Evolutionary conservation across 2,113 vertebrate genomes (phyloP), one percentile per base, ranked within the genome.

Genomic region (Coturnix japonica): DNA sequence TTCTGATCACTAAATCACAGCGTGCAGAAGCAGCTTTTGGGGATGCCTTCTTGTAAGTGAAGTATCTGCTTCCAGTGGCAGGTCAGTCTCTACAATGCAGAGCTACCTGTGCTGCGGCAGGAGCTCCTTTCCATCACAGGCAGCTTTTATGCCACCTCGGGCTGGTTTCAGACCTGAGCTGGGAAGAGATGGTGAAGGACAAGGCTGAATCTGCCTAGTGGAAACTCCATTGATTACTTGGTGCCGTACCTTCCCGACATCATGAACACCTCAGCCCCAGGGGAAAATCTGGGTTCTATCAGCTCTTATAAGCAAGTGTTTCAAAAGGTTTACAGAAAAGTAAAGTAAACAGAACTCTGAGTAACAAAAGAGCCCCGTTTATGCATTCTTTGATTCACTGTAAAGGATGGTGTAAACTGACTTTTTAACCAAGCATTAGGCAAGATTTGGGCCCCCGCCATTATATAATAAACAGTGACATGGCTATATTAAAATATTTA

Each of bases 401-500:
- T 98, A 98, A 98, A 98, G 98, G 98, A 97, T 98, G 98, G 98
- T 99, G 98, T 98, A 98, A 98, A 98, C 98, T 98, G 97, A 98
- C 98, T 98, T 99, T 99, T 99, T 98, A 98, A 98, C 98, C 98
- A 97, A 98, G 98, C 98, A 98, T 99, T 99, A 99, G 98, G 98
- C 98, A 98, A 98, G 98, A 98, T 98, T 98, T 98, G 98, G 98
- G 98, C 95, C 97, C 98, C 98, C 98, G 98, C 98, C 98, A 99
- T 99, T 98, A 97, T 98, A 98, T 98, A 98, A 99, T 99, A 99
- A 99, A 99, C 98, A 99, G 98, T 98, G 98, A 98, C 98, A 98
- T 98, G 98, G 98, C 97, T 98, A 98, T 98, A 99, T 98, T 98
- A 98, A 99, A 99, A 99, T 99, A 99, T 99, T 99, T 99, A 99